Conservation (phyloP, 2,797 vertebrate genomes). For the Mionectes olivaceus region DNA sequence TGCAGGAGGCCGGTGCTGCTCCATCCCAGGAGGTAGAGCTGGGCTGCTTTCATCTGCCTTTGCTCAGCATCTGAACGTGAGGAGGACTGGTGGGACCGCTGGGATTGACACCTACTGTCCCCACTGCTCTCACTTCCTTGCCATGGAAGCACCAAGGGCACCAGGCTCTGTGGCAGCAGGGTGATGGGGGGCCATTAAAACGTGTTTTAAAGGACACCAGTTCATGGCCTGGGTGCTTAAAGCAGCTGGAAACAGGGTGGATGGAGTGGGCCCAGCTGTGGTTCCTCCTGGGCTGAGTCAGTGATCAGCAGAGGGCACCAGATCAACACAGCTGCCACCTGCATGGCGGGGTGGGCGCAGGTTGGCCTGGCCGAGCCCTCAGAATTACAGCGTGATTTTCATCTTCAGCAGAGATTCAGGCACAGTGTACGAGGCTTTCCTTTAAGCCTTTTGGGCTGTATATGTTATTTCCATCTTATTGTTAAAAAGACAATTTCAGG, state of each 20-base stretch:
- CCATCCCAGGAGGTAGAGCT: background rate
- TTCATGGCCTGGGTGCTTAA: accelerated
- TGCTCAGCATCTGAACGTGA: background rate
- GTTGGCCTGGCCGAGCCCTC: accelerated
- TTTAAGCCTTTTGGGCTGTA: background rate
- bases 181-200: accelerated
- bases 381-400: accelerated
- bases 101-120: background rate
- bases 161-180: accelerated
- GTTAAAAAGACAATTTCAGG: background rate
- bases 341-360: background rate
- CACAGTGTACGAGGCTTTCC: background rate
- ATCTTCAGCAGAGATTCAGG: background rate
- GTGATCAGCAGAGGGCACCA: slow-evolving; percentile 66
- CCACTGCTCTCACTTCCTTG: accelerated
- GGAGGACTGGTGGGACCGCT: accelerated
- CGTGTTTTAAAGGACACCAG: accelerated
- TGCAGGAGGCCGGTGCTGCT: background rate
- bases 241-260: accelerated
- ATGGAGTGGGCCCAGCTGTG: accelerated
- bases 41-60: background rate
- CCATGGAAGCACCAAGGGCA: accelerated
- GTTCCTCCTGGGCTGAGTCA: background rate
- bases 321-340: background rate
- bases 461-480: background rate